Percentiles rank a stretch among this genome's conserved stretches.
Conservation (phyloP, 2,113 vertebrate species). For the Melanocharis versteri region DNA sequence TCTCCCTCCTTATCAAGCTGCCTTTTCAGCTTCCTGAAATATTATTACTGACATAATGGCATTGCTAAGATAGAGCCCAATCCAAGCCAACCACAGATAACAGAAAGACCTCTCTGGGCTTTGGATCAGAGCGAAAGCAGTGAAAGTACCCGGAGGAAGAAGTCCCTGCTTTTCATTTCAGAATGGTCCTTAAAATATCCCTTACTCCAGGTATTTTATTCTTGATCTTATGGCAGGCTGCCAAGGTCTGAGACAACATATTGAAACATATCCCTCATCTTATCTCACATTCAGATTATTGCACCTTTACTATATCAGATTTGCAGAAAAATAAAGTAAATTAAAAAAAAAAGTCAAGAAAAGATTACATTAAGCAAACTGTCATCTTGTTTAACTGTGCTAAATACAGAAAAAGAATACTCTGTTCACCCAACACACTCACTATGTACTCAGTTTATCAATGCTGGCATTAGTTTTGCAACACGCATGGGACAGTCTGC, state of each 20-base stretch:
- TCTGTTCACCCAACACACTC: not conserved
- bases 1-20: not conserved
- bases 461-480: not conserved
- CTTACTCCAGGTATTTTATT: not conserved
- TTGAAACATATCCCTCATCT: not conserved
- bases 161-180: not conserved
- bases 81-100: not conserved
- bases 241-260: not conserved
- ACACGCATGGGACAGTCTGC: not conserved
- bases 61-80: not conserved
- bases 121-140: not conserved
- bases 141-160: not conserved
- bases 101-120: not conserved
- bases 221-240: not conserved
- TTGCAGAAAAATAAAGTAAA: not conserved
- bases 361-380: not conserved
- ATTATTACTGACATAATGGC: conserved; percentile 8
- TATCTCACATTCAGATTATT: not conserved
- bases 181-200: not conserved
- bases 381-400: not conserved
- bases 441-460: not conserved
- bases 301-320: not conserved
- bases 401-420: not conserved
- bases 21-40: conserved; percentile 1
- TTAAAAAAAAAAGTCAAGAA: not conserved